These are phyloP conservation scores for Lasioglossum leucozonium DNA, from an alignment of 2,888 invertebrate species.

Conservation along the genomic window DNA sequence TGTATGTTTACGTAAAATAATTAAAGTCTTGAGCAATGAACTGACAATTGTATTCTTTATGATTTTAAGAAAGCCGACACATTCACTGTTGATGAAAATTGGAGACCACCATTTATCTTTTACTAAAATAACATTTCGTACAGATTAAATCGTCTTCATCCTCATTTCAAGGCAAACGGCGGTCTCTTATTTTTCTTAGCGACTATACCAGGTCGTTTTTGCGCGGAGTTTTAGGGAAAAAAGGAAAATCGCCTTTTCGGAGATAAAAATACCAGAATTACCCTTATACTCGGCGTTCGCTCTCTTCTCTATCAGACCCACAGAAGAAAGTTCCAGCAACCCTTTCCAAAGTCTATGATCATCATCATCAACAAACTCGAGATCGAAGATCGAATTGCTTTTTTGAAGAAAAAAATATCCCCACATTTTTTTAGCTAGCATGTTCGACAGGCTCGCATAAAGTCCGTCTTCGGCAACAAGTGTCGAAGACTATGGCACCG, in stretches of 20 bases:
- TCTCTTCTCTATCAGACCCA: neutral
- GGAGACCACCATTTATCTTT: neutral
- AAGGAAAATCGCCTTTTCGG: neutral
- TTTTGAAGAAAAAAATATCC: neutral
- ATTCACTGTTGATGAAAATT: neutral
- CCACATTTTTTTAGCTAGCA: neutral
- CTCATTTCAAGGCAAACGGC: too few species aligned
- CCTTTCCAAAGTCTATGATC: neutral
- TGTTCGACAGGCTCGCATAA: neutral
- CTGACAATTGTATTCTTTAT: neutral
- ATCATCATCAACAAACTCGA: neutral
- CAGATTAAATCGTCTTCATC: too few species aligned
- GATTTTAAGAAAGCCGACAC: neutral
- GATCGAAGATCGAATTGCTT: neutral
- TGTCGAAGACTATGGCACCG: neutral
- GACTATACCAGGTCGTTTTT: neutral
- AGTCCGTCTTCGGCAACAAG: constrained; percentile 3
- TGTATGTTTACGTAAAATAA: constrained; percentile 35
- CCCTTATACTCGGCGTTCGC: neutral
- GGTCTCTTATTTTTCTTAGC: neutral
- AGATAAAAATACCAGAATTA: neutral
- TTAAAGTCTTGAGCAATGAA: constrained; percentile 39
- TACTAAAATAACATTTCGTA: neutral
- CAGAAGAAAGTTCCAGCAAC: neutral
- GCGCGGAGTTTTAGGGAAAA: neutral